Base-by-base conservation (phyloP, 2,797 vertebrate genomes). In the Oreochromis mossambicus region DNA sequence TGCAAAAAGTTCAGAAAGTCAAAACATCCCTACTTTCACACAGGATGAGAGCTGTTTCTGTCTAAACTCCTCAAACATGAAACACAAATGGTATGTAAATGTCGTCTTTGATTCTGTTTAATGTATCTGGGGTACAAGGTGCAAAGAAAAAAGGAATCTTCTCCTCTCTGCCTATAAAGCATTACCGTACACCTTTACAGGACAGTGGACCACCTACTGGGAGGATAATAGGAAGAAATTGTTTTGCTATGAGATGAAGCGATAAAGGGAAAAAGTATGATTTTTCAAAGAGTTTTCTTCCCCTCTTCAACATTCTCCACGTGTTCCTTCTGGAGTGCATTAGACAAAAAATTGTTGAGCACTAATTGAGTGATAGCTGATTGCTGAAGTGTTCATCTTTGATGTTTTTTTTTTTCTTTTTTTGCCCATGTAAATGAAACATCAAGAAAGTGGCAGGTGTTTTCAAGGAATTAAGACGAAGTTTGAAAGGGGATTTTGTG, bases 151-250 rank as follows among this genome's bases (percentile, higher is more conserved):
- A 96, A 95, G 90, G 89, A 82, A 56, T 54, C 85, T 83, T 85
- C 90, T 92, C 86, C 89, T 92, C 90, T 89, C 89, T 88, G 86
- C 87, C 91, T 89, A 91, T 92, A 86, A 96, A 92, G 91, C 84
- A 26, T 92, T 83, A 84, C 81, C 51, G 82, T 66, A 89, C 93
- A 93, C 93, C 93, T 91, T 95, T 93, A 87, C 91, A 92, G 93
- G 94, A 95, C 94, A 93, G 87, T 88, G 84, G 92, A 81, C 91
- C 80, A 90, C 96, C 95, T 66, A 92, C 93, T 92, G 95, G 66
- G 95, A 95, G 94, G 94, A 96, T 96, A 95, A 96, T 96, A 94
- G 93, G 91, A 91, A 94, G 94, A 95, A 95, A 96, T 96, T 94
- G 94, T 95, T 95, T 95, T 94, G 91, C 92, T 89, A 89, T 89